A percentile compares a stretch with the other conserved stretches of the same genome.
Evolutionary conservation across 2,113 vertebrate species (phyloP).

Genomic region (Rhizomys pruinosus): DNA sequence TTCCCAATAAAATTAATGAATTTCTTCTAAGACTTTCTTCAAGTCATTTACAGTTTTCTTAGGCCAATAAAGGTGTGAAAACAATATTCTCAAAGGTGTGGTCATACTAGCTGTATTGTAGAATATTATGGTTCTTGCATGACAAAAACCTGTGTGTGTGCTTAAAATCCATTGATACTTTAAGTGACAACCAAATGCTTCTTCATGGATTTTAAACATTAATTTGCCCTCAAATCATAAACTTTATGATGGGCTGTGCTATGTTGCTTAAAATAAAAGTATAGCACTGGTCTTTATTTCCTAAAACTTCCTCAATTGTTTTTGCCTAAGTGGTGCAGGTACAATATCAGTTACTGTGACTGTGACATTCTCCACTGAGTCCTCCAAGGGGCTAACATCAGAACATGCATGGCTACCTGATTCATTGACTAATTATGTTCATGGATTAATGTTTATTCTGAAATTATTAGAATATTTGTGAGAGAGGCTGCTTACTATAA

Average conservation of each 20-base stretch:
- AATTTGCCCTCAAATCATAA: not conserved
- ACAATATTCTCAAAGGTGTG: not conserved
- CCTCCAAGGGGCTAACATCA: not conserved
- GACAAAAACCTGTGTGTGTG: not conserved
- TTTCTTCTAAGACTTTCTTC: not conserved
- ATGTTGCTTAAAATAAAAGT: slow-evolving; percentile 3
- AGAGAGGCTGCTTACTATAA: not conserved
- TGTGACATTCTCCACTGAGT: not conserved
- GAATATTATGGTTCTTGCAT: not conserved
- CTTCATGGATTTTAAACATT: not conserved
- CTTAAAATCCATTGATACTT: slow-evolving; percentile 24
- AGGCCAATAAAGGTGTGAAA: not conserved
- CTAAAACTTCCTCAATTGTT: slow-evolving; percentile 26
- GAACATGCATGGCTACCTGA: not conserved
- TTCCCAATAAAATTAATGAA: not conserved
- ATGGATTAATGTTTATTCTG: not conserved
- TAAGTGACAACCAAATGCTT: not conserved
- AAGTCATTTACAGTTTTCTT: not conserved
- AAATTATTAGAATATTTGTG: not conserved
- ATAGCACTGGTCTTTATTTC: slow-evolving; percentile 23
- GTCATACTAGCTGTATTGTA: not conserved
- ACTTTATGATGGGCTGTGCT: not conserved
- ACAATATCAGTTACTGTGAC: not conserved
- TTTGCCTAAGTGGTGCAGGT: not conserved
- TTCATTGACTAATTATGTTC: not conserved